Percentiles rank a stretch among this genome's conserved stretches.
phyloP scores from a whole-genome alignment of 2,888 invertebrate genomes.

The Lordiphosa fenestrarum region DNA sequence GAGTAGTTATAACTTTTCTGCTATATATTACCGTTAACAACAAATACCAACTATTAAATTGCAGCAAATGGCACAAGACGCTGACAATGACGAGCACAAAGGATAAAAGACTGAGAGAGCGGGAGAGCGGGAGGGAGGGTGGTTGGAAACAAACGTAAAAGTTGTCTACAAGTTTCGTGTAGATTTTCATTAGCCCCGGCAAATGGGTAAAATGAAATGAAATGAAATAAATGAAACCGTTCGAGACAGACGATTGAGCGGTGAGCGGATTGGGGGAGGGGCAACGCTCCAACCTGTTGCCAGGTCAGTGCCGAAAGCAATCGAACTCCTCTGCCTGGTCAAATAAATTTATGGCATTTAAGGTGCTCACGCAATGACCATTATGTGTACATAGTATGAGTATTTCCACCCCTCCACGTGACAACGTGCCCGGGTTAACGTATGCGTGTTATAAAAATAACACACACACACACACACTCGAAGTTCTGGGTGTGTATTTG shows the following conservation, averaged over 20 bases:
- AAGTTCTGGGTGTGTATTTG: conserved; percentile 36
- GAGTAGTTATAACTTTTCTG: no score
- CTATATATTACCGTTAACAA: conserved; percentile 48
- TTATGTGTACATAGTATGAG: conserved; percentile 9
- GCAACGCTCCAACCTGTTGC: conserved; percentile 53
- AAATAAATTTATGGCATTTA: conserved; percentile 70
- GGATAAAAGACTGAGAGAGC: neutral
- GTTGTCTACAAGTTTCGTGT: conserved; percentile 61
- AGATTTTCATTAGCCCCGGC: conserved; percentile 65
- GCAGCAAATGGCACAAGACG: conserved; percentile 48
- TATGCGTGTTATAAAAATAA: conserved; percentile 64
- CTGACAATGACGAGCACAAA: conserved; percentile 1
- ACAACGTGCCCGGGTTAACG: conserved; percentile 18
- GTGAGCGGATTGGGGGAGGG: neutral
- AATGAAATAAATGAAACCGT: conserved; percentile 55
- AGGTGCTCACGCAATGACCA: conserved; percentile 60
- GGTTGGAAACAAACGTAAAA: conserved; percentile 6
- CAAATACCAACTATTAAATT: conserved; percentile 57
- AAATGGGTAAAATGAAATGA: conserved; percentile 50
- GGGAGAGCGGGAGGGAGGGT: neutral
- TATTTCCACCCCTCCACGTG: neutral
- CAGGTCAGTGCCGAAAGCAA: conserved; percentile 39
- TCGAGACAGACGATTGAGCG: neutral
- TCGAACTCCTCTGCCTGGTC: conserved; percentile 62
- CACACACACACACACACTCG: conserved; percentile 31